Evolutionary conservation across 2,113 vertebrate genomes (phyloP).

Genomic region (Aegithalos caudatus): DNA sequence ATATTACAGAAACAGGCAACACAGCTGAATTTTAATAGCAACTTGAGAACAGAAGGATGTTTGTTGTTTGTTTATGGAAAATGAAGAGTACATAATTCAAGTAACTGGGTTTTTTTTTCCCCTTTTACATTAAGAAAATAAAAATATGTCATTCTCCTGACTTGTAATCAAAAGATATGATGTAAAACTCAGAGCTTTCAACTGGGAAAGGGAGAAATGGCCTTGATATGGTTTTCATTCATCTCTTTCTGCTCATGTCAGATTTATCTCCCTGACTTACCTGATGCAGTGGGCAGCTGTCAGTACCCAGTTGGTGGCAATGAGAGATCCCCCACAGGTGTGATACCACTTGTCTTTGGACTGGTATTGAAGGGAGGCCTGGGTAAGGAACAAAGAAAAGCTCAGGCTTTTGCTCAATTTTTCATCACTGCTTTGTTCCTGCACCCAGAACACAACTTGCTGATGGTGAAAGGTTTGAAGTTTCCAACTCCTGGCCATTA

Average conservation of each 20-base stretch:
- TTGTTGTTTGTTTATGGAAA: neutral
- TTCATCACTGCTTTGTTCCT: neutral
- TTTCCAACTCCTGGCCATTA: neutral
- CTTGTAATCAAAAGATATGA: neutral
- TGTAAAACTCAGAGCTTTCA: neutral
- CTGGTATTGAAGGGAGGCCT: conserved; percentile 65
- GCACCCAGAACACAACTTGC: neutral
- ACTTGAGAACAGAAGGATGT: neutral
- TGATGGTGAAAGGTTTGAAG: neutral
- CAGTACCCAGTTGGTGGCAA: conserved; percentile 67
- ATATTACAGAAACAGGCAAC: neutral
- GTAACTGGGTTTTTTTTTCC: rapidly evolving
- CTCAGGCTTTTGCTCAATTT: neutral
- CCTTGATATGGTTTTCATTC: neutral
- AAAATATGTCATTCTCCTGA: neutral
- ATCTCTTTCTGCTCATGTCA: neutral
- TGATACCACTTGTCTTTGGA: neutral
- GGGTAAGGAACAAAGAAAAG: neutral
- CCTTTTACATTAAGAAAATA: neutral
- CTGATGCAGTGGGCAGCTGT: conserved; percentile 75
- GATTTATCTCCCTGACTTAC: neutral
- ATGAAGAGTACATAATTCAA: neutral
- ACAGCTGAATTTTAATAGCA: neutral
- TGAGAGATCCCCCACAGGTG: conserved; percentile 69
- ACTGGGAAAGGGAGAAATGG: neutral